Evolutionary conservation across 2,113 vertebrate genomes (phyloP).

Genomic region (Rousettus leschenaultii): DNA sequence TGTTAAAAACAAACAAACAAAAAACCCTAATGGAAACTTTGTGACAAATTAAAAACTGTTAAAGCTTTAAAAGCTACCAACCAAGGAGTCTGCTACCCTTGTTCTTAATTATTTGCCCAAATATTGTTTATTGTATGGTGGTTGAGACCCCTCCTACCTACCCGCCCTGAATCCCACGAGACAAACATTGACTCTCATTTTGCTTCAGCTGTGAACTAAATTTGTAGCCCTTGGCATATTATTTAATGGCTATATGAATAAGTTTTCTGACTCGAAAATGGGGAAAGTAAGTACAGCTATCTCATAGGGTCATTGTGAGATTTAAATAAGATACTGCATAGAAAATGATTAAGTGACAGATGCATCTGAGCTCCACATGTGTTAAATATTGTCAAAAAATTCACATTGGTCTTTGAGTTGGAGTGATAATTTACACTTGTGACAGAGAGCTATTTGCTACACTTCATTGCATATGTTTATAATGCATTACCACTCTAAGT

Average conservation of each 20-base stretch:
- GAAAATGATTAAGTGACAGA: not conserved
- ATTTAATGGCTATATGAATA: not conserved
- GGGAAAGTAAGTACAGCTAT: not conserved
- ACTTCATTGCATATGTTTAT: not conserved
- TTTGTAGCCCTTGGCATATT: not conserved
- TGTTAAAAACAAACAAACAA: not conserved
- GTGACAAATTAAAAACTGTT: not conserved
- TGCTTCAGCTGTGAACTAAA: not conserved
- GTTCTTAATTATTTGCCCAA: not conserved
- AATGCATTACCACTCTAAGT: not conserved
- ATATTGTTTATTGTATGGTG: not conserved
- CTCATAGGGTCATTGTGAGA: not conserved
- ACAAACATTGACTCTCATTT: not conserved
- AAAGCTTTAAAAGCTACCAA: not conserved
- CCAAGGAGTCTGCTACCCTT: not conserved
- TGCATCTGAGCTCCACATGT: not conserved
- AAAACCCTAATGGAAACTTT: not conserved
- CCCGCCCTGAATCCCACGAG: not conserved
- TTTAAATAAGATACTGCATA: not conserved
- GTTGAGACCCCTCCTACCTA: rapidly evolving
- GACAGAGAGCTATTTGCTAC: not conserved
- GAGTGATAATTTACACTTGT: not conserved
- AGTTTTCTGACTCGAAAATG: not conserved
- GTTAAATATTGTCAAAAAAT: not conserved
- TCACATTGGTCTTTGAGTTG: not conserved